These are phyloP conservation scores for Sorex fumeus DNA, from an alignment of 2,113 vertebrate species.

Conservation along the genomic window DNA sequence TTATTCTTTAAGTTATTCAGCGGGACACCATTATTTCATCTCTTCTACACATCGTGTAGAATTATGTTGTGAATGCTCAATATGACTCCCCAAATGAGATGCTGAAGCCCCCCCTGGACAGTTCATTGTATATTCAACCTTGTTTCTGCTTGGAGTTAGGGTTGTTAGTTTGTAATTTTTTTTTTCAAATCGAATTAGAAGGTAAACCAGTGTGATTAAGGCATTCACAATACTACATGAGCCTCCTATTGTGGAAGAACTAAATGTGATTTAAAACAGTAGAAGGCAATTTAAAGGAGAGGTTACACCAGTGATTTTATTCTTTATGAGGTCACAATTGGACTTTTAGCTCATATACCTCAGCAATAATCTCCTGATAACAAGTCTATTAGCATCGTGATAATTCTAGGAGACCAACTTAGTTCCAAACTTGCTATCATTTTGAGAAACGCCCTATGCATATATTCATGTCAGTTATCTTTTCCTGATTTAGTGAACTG, in stretches of 20 bases:
- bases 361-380: neutral
- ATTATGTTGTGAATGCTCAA: constrained; percentile 74
- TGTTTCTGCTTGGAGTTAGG: constrained; percentile 66
- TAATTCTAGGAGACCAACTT: neutral
- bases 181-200: constrained; percentile 74
- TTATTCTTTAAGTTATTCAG: constrained; percentile 69
- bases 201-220: constrained; percentile 67
- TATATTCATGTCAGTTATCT: constrained; percentile 3
- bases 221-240: constrained; percentile 68
- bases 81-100: constrained; percentile 73
- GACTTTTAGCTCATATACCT: neutral
- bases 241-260: constrained; percentile 65
- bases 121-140: constrained; percentile 64
- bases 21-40: constrained; percentile 69
- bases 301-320: neutral
- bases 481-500: constrained; percentile 43
- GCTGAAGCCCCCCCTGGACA: constrained; percentile 24
- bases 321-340: constrained; percentile 51
- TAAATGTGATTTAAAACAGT: constrained; percentile 78
- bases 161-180: constrained; percentile 72
- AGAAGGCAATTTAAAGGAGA: constrained; percentile 55
- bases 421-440: neutral
- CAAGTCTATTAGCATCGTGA: neutral
- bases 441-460: no score
- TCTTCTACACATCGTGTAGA: constrained; percentile 65